A percentile compares a stretch with the other conserved stretches of the same genome.
These are phyloP conservation scores for Manis javanica DNA, from an alignment of 2,797 vertebrate genomes.

Conservation along the genomic window DNA sequence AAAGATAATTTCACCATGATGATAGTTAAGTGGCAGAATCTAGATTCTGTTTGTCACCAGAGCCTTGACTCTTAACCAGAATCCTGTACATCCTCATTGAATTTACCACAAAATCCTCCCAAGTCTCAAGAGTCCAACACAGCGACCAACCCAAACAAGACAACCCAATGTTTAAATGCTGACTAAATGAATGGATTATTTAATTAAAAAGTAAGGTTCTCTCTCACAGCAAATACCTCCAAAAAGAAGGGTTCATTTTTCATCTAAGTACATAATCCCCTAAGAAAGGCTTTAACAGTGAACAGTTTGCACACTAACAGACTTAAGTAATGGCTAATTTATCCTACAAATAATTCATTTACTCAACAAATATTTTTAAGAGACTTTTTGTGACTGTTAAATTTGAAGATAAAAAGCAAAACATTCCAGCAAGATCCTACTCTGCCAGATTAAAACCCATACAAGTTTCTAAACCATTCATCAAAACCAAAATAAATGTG, in stretches of 20 bases:
- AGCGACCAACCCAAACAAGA: background rate
- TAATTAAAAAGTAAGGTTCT: conserved; percentile 48
- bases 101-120: conserved; percentile 1
- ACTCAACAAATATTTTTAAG: conserved; percentile 43
- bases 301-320: background rate
- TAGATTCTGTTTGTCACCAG: conserved; percentile 37
- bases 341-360: conserved; percentile 44
- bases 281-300: background rate
- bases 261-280: conserved; percentile 1
- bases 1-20: background rate
- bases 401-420: conserved; percentile 57
- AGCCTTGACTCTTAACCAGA: background rate
- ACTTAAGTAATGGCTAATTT: conserved; percentile 42
- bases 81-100: background rate
- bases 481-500: conserved; percentile 42
- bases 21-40: background rate
- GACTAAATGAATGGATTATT: conserved; percentile 35
- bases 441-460: conserved; percentile 40
- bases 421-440: background rate
- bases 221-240: conserved; percentile 33
- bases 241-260: conserved; percentile 11
- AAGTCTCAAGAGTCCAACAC: background rate
- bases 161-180: conserved; percentile 28
- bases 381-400: conserved; percentile 40
- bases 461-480: conserved; percentile 48